Conservation (phyloP, 2,113 vertebrate genomes). For the Ariopsis seemanni region DNA sequence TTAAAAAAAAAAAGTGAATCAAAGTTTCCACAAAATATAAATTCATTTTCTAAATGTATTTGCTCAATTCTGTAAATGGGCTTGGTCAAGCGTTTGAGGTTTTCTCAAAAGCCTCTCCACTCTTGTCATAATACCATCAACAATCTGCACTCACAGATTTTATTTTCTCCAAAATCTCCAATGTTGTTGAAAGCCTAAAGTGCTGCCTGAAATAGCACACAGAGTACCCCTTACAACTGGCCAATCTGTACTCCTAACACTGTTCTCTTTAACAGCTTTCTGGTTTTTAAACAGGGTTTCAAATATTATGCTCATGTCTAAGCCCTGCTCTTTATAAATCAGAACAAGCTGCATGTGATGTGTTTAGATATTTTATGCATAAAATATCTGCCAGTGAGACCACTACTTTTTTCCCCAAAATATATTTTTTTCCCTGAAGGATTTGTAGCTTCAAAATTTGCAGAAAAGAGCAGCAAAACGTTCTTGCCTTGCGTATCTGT, state of each 20-base stretch:
- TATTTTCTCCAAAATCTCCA: background rate
- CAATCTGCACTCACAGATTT: background rate
- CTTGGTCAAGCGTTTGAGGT: background rate
- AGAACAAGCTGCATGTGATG: background rate
- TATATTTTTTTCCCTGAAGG: background rate
- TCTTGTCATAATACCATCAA: background rate
- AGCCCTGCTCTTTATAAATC: background rate
- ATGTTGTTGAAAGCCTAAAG: background rate
- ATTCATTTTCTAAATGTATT: background rate
- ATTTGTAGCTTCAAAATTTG: background rate
- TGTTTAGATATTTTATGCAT: background rate
- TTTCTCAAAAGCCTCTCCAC: too few relatives aligned
- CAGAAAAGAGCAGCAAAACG: background rate
- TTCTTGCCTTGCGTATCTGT: background rate
- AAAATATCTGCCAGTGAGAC: background rate
- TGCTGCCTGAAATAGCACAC: background rate
- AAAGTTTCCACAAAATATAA: background rate
- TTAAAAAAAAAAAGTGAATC: too few relatives aligned
- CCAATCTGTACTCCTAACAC: background rate
- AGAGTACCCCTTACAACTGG: background rate
- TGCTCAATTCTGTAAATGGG: background rate
- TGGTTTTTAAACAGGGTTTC: background rate
- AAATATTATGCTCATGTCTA: background rate
- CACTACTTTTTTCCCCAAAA: background rate
- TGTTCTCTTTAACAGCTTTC: background rate